Conservation (phyloP, 1,140 invertebrate genomes). For the Elymnias hypermnestra region DNA sequence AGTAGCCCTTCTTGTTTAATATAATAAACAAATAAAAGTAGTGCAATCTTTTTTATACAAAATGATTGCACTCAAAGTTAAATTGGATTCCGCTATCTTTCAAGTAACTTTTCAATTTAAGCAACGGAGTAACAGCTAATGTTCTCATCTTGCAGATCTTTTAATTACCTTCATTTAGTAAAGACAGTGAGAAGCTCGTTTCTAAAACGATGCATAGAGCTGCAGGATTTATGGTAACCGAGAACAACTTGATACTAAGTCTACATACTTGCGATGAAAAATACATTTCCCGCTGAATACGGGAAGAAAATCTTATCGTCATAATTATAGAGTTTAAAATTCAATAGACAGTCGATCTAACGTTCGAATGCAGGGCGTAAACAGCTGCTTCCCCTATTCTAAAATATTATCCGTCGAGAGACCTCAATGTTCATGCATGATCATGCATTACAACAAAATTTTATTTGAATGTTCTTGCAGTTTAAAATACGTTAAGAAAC, state of each 20-base stretch:
- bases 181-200: no score
- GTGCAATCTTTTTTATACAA: no score
- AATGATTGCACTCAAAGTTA: no score
- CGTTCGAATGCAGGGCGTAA: constrained; percentile 4
- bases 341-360: not conserved
- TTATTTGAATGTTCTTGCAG: not conserved
- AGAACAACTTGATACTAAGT: not conserved
- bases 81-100: no score
- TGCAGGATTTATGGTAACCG: not conserved
- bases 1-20: no score
- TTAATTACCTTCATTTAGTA: no score
- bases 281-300: not conserved
- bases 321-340: not conserved
- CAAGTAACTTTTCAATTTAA: no score
- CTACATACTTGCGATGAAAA: not conserved
- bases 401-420: constrained; percentile 4
- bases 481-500: not conserved
- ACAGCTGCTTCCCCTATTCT: constrained; percentile 5
- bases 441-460: not conserved
- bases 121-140: no score
- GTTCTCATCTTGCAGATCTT: no score
- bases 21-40: no score
- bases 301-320: not conserved
- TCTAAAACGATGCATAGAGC: not conserved
- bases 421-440: not conserved